Evolutionary conservation across 2,797 vertebrate species (phyloP), one percentile per base, ranked within the genome.

Genomic region (Astyanax mexicanus): DNA sequence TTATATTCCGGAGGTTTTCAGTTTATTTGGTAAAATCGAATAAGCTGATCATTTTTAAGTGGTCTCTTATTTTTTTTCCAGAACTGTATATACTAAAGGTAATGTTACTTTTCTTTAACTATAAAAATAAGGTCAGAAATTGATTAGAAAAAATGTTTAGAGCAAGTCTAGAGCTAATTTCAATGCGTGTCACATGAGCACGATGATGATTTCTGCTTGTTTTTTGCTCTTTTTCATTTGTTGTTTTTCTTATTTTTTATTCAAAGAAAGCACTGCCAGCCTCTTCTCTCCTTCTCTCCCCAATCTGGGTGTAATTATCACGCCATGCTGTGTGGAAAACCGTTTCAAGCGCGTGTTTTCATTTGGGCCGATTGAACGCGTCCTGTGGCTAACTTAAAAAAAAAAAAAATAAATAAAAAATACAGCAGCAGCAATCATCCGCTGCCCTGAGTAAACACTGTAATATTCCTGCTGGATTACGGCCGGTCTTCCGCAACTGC

Each of bases 401-500:
- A 54, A 25, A 54, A 37, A 3, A 3, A 37, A n/a, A n/a, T n/a
- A n/a, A n/a, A n/a, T n/a, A n/a, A n/a, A n/a, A n/a, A n/a, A n/a
- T n/a, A 37, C 35, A 74, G 78, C 55, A 81, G n/a, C 80, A 76
- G 44, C 71, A 80, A 79, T 83, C 76, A 82, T 67, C 45, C 77
- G 61, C n/a, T 74, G 72, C 74, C 81, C 61, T 44, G 13, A 57
- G 76, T 85, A 66, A 81, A 82, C 77, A 68, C 79, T 80, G 78
- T 40, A 74, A 15, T 54, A 79, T 77, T 74, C 72, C 70, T 57
- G 29, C 21, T 62, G 67, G 71, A 57, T 71, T 40, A 51, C 67
- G 74, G 51, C 52, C 66, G 75, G 47, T 72, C 78, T 84, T 85
- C 73, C 44, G 42, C 45, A 86, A 81, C 82, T 86, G 78, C 70